Percentiles rank a stretch among this genome's conserved stretches.
phyloP scores from a whole-genome alignment of 2,113 vertebrate genomes.

The Himantopus leucocephalus region DNA sequence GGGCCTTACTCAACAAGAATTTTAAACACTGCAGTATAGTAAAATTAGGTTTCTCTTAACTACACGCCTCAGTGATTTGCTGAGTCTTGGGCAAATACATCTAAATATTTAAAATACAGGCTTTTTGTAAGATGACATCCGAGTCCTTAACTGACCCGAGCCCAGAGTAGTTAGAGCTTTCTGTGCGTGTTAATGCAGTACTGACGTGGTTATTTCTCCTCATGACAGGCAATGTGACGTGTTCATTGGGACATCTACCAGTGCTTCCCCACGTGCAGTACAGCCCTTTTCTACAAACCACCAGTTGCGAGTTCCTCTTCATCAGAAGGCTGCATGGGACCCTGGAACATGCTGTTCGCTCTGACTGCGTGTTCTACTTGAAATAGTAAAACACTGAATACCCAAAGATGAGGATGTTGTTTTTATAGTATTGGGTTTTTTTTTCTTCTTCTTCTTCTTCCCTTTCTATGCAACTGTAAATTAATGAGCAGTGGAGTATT shows the following conservation, averaged over 20 bases:
- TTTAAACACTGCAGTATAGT: background rate
- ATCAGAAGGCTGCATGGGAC: conserved; percentile 59
- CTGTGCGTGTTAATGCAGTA: background rate
- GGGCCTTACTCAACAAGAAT: background rate
- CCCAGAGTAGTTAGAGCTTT: background rate
- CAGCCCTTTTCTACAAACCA: conserved; percentile 45
- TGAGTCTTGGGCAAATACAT: background rate
- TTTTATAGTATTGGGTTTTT: conserved; percentile 77
- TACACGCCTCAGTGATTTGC: background rate
- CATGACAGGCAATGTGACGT: conserved; percentile 75
- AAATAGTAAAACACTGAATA: conserved; percentile 77
- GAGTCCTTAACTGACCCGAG: background rate
- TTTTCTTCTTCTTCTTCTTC: conserved; percentile 77
- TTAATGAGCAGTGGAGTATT: conserved; percentile 87
- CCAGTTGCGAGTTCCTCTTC: conserved; percentile 38
- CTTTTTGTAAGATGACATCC: background rate
- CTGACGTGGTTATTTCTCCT: background rate
- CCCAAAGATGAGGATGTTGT: conserved; percentile 88
- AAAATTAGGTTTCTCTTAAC: background rate
- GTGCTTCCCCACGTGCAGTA: conserved; percentile 46
- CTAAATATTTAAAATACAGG: background rate
- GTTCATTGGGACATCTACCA: background rate
- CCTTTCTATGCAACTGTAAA: conserved; percentile 99
- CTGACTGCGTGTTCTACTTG: conserved; percentile 55
- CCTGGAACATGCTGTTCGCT: conserved; percentile 19